These are phyloP conservation scores for Montipora cactus DNA, from an alignment of 64 coral and sea anemone genomes.

Conservation along the genomic window DNA sequence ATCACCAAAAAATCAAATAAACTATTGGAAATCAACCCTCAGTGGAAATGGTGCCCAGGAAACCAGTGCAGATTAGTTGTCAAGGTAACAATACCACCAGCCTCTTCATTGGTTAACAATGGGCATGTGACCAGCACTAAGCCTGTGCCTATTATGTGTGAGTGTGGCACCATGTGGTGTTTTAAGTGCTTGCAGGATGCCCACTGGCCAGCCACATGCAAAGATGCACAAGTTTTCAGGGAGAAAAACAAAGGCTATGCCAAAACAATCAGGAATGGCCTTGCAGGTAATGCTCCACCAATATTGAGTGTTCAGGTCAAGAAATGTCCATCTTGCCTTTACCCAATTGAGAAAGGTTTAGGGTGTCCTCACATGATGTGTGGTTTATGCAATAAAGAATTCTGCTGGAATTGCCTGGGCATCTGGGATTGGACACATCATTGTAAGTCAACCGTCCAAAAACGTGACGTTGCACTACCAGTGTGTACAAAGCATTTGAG, in stretches of 20 bases:
- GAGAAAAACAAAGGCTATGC: conserved; percentile 58
- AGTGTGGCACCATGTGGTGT: conserved; percentile 76
- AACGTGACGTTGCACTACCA: conserved; percentile 50
- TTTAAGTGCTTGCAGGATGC: conserved; percentile 77
- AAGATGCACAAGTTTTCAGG: conserved; percentile 65
- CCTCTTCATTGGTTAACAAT: neutral
- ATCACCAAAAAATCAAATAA: conserved; percentile 37
- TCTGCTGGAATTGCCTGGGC: conserved; percentile 75
- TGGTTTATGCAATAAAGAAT: conserved; percentile 66
- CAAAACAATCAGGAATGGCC: conserved; percentile 26
- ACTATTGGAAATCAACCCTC: conserved; percentile 14
- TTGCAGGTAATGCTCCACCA: neutral
- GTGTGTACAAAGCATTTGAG: conserved; percentile 48
- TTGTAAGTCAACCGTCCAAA: conserved; percentile 2
- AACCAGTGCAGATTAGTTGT: conserved; percentile 62
- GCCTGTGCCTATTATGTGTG: conserved; percentile 70
- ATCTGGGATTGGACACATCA: neutral
- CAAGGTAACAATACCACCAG: conserved; percentile 23
- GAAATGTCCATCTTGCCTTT: conserved; percentile 77
- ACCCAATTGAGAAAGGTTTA: conserved; percentile 77
- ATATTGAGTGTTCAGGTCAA: conserved; percentile 71
- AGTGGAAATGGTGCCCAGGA: conserved; percentile 74
- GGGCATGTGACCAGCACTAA: neutral
- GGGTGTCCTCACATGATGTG: conserved; percentile 75
- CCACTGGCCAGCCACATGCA: conserved; percentile 85